Evolutionary conservation across 2,797 vertebrate genomes (phyloP), one percentile per base, ranked within the genome.

Genomic region (Schizopygopsis malacanthus): DNA sequence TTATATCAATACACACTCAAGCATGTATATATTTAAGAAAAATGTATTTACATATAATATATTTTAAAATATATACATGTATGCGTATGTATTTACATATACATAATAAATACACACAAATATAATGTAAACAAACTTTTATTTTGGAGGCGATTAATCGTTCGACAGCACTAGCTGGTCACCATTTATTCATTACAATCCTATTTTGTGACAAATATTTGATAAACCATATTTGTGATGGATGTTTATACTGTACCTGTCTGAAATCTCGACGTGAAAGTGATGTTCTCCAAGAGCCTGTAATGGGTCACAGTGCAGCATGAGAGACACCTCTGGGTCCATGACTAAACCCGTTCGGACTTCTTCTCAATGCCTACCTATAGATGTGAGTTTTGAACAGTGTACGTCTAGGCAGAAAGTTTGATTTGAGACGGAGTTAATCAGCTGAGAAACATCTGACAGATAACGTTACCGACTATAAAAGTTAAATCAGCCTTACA

Each of bases 281-380:
- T 91, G 89, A 25, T 86, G 70, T 84, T 91, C 87, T 39, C 77
- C 25, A 12, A 91, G 61, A 56, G 89, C 83, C 45, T 77, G 87
- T 54, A 54, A 39, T 33, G 89, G 69, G 72, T 78, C 86, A 84
- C 87, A 91, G 77, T 84, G 86, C 22, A 91, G 67, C 86, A 91
- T 76, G 25, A 91, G 79, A 33, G 90, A 90, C 5, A 87, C 89
- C 15, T 91, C 87, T 11, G 86, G 80, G 82, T 91, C 90, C 90
- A 91, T 90, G 22, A 73, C 25, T 20, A 67, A 43, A 11, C 72
- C 56, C 50, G 41, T 70, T 52, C 33, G 43, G 6, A 72, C 67
- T 50, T 41, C 43, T 65, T 84, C 73, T 56, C 10, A 20, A 2
- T 10, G 20, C n/a, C 41, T n/a, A 70, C 37, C 39, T n/a, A 28